A percentile compares a stretch with the other conserved stretches of the same genome.
phyloP scores from a whole-genome alignment of 2,113 vertebrate genomes.

The Eira barbara region DNA sequence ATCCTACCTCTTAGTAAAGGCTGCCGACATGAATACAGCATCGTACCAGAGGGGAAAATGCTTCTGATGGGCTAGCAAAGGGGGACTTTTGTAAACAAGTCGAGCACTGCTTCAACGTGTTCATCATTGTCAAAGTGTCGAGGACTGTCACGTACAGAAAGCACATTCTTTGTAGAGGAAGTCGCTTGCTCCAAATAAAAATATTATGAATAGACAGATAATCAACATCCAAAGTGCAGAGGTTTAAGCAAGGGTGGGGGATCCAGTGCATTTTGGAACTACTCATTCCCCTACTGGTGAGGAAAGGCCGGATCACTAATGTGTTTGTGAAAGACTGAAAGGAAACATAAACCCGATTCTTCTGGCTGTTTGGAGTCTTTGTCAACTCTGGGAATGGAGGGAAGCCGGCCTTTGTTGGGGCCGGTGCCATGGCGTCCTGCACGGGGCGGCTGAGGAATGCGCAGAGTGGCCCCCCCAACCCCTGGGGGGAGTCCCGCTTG shows the following conservation, averaged over 20 bases:
- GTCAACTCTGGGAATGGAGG: conserved; percentile 83
- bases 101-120: conserved; percentile 79
- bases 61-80: conserved; percentile 83
- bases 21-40: conserved; percentile 81
- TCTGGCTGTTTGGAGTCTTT: conserved; percentile 85
- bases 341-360: conserved; percentile 86
- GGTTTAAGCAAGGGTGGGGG: neutral
- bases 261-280: conserved; percentile 74
- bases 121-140: conserved; percentile 79
- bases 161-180: conserved; percentile 56
- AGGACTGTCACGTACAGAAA: conserved; percentile 60
- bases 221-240: conserved; percentile 59
- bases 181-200: conserved; percentile 68
- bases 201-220: conserved; percentile 76
- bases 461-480: conserved; percentile 70
- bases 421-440: conserved; percentile 80
- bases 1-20: conserved; percentile 82
- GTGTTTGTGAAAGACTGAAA: conserved; percentile 85
- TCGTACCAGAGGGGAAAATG: conserved; percentile 79
- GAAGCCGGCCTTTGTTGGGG: conserved; percentile 79
- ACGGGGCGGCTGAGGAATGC: conserved; percentile 81
- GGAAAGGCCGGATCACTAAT: conserved; percentile 81
- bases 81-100: conserved; percentile 83
- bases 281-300: conserved; percentile 73
- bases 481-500: conserved; percentile 74